Evolutionary conservation across 2,888 invertebrate genomes (phyloP).

Genomic region (Drosophila nr. perissopoda): DNA sequence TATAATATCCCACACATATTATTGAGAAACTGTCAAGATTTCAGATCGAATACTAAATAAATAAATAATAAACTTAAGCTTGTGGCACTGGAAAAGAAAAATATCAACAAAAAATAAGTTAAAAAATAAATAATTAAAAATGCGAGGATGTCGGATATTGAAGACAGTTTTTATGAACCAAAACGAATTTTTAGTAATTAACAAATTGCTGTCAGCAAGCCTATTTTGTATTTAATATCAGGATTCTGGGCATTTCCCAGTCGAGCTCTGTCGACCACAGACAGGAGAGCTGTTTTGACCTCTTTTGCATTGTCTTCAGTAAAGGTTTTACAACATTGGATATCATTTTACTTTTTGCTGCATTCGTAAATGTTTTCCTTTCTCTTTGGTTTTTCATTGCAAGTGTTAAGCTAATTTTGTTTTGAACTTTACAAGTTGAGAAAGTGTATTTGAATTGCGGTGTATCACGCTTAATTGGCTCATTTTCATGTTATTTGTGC

Average conservation of each 20-base stretch:
- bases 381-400: background rate
- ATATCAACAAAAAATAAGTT: too few species aligned
- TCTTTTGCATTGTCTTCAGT: background rate
- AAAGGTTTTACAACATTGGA: background rate
- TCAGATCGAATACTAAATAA: too few species aligned
- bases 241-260: background rate
- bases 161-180: background rate
- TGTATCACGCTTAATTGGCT: background rate
- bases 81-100: background rate
- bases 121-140: background rate
- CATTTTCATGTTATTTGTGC: slow-evolving; percentile 23
- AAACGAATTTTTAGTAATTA: background rate
- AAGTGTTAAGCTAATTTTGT: background rate
- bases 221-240: background rate
- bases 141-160: accelerated
- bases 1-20: background rate
- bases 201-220: background rate
- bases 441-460: slow-evolving; percentile 27
- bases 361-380: background rate
- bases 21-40: background rate
- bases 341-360: background rate
- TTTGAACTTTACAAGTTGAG: background rate
- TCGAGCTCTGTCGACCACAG: background rate
- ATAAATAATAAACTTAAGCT: too few species aligned
- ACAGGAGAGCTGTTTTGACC: background rate